Base-by-base conservation (phyloP, 2,888 invertebrate species). In the Xestobium rufovillosum region DNA sequence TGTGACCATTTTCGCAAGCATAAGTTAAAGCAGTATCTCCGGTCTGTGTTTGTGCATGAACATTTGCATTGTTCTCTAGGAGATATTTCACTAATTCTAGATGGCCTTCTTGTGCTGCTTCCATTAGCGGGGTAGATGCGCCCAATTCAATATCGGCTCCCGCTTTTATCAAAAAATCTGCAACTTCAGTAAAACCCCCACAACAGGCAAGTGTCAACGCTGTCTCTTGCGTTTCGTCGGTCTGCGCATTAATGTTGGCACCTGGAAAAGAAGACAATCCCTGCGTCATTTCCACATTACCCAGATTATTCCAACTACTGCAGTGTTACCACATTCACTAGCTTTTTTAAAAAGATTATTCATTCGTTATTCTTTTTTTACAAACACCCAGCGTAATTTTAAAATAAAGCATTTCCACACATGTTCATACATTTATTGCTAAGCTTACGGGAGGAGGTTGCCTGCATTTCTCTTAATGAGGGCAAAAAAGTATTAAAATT, bases 1-100 rank as follows among this genome's bases (percentile, higher is more conserved):
- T 94, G 69, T 97, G 96, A 0, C 97, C 97, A 71, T 96, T 97
- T 71, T 97, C 97, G 69, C 94, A 94, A 35, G 97, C 96, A 70
- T 96, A 95, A 38, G 94, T 95, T 41, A 98, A 72, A 35, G 97
- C 94, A 40, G 94, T 94, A 66, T 95, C 94, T 36, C 47, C 47
- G 1, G 51, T 51, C 42, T 38, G 52, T 19, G 95, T 95, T 68
- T 86, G 85, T 12, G 94, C 91, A 67, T 91, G 86, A 39, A 94
- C 91, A 68, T 90, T 85, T 36, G 94, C 92, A 52, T 82, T 80
- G 50, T 82, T 80, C 63, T 84, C 83, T 42, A 92, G 65, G 32
- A 92, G 74, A 67, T 86, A 91, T 63, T 85, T 77, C 36, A 91
- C 95, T 39, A 96, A 78, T 58, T 95, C 94, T 12, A 92, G 71